These are phyloP conservation scores for Hyposoter dolosus DNA, from an alignment of 2,888 invertebrate species.

Conservation along the genomic window DNA sequence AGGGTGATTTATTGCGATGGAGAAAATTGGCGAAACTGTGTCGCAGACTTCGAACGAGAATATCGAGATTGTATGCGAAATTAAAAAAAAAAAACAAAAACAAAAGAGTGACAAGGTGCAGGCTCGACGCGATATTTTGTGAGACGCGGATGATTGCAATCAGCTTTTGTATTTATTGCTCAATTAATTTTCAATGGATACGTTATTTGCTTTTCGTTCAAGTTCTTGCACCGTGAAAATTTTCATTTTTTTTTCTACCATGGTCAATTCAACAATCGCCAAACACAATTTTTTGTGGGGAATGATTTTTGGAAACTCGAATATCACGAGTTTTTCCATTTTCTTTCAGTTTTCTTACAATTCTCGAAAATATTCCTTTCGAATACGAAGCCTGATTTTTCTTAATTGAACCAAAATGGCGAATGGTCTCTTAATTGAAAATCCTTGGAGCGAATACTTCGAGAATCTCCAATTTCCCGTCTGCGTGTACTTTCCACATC, in stretches of 20 bases:
- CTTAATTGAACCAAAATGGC: not conserved
- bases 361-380: not conserved
- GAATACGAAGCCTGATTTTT: not conserved
- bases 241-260: not conserved
- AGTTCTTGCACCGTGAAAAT: not conserved
- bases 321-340: not conserved
- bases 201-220: conserved; percentile 5
- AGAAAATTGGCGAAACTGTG: conserved; percentile 55
- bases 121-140: not conserved
- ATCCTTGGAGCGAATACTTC: conserved; percentile 36
- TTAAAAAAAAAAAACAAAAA: conserved; percentile 30
- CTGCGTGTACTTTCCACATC: conserved; percentile 28
- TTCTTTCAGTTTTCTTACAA: not conserved
- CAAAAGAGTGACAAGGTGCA: not conserved
- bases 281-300: not conserved
- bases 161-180: not conserved
- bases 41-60: conserved; percentile 43
- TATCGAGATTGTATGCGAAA: conserved; percentile 21
- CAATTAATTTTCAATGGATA: conserved; percentile 1
- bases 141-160: conserved; percentile 7
- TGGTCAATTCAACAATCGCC: not conserved
- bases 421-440: conserved; percentile 13
- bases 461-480: conserved; percentile 32
- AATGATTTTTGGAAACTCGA: too few relatives aligned
- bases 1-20: conserved; percentile 65